Evolutionary conservation across 2,797 vertebrate species (phyloP), one percentile per base, ranked within the genome.

Genomic region (Oceanodroma leucorhoa): DNA sequence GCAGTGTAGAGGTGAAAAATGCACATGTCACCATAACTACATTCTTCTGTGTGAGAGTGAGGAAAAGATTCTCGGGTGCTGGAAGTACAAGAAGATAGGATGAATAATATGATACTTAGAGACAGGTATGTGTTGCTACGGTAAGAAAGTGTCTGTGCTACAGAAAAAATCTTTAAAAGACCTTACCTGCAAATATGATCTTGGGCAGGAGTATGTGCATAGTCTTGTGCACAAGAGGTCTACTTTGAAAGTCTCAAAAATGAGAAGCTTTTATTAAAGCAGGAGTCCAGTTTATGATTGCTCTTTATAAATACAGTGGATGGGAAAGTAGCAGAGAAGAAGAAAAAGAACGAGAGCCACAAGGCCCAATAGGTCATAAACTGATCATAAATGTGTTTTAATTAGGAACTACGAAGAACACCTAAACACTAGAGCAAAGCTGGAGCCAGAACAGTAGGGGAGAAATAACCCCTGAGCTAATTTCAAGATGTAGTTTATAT

Each of bases 1-100:
- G 58, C 72, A 65, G 20, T 3, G 3, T 14, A 76, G 62, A 84
- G 75, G 48, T 92, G 93, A 96, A 95, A 95, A 97, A 97, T 92
- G 83, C 43, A 55, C 57, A 6, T 79, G 83, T 93, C 80, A 89
- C 51, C 16, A 6, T 90, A 92, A 89, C 77, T 84, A 30, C 51
- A 70, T 80, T 82, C 43, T 87, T 90, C 73, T 87, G 77, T 62
- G 58, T 73, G 73, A 77, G 45, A 89, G 50, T 27, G 51, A 81
- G 18, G 54, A 85, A 94, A 79, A 93, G 73, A 76, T 84, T 82
- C 48, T 83, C 53, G 66, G 48, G 36, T 45, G 40, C 43, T 90
- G 67, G 40, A 87, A 79, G 43, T 73, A 24, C 26, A 84, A 83
- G 83, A 76, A 50, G 60, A 9, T 43, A 29, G 34, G 38, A 71